These are phyloP conservation scores for Ctenopoma multispine DNA, from an alignment of 2,797 vertebrate genomes.

Conservation along the genomic window DNA sequence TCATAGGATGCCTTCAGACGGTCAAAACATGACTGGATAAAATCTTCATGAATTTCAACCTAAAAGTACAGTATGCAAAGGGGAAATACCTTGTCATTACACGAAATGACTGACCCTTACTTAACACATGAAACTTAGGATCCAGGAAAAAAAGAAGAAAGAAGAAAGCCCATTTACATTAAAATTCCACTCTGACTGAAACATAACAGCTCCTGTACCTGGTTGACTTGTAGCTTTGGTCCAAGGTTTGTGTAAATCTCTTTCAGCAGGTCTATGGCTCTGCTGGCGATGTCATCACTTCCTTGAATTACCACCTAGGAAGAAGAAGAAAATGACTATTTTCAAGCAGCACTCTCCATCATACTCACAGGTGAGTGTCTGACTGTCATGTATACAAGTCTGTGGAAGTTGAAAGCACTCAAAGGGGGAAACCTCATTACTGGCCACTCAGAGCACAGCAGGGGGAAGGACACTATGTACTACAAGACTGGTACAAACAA, in stretches of 20 bases:
- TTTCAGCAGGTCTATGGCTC: slow-evolving; percentile 99
- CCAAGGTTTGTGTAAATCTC: slow-evolving; percentile 99
- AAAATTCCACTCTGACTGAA: background rate
- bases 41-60: slow-evolving; percentile 99
- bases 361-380: background rate
- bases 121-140: background rate
- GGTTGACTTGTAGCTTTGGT: slow-evolving; percentile 98
- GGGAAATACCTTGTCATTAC: background rate
- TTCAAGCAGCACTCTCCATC: background rate
- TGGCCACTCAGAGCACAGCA: slow-evolving; percentile 3
- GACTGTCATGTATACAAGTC: background rate
- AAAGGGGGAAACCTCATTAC: slow-evolving; percentile 16
- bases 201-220: slow-evolving; percentile 81
- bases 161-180: background rate
- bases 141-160: background rate
- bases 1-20: slow-evolving; percentile 98
- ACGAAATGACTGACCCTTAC: background rate
- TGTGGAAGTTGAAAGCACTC: slow-evolving; percentile 6
- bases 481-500: background rate
- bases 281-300: slow-evolving; percentile 96
- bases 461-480: background rate
- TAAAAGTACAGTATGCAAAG: slow-evolving; percentile 57
- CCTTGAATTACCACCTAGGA: slow-evolving; percentile 98
- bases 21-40: slow-evolving; percentile 99
- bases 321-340: background rate